Evolutionary conservation across 2,113 vertebrate genomes (phyloP), one percentile per base, ranked within the genome.

Genomic region (Lathamus discolor): DNA sequence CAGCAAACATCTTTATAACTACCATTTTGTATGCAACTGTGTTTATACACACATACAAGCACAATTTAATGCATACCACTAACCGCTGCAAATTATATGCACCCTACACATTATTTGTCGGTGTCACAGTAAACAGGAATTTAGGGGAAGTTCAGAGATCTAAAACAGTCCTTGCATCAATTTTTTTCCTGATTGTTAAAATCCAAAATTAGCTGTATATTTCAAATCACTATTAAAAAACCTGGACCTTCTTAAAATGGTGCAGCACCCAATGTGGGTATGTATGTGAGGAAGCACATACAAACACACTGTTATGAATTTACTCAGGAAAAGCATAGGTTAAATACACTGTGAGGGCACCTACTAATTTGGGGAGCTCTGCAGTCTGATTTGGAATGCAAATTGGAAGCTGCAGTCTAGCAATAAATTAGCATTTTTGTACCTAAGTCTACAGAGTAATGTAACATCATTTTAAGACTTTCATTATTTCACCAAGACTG

Each of bases 311-410:
- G 35, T 22, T 66, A 28, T 31, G 66, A 75, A 83, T 49, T 90
- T 69, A 17, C 55, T 70, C 43, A 69, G 87, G 91, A 75, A 91
- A 93, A 85, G 67, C 91, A 83, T 17, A 97, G 96, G 88, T 97
- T 95, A 97, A 95, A 82, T 68, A 96, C 63, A 66, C 80, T 83
- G 51, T 63, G 54, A 94, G 91, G 55, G 67, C 84, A 96, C 66
- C 89, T 37, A 82, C 92, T 92, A 90, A 82, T 88, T 97, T 94
- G 80, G 92, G 92, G 86, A 96, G 86, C 80, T 91, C 96, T 93
- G 97, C 95, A 96, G 96, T 75, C 97, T 97, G 95, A 98, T 97
- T 98, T 97, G 95, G 96, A 98, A 98, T 97, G 97, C 97, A 98
- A 97, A 98, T 98, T 94, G 96, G 82, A 66, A 0, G 54, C 93